Conservation (phyloP, 2,888 invertebrate genomes). For the Apodemia hepburni region DNA sequence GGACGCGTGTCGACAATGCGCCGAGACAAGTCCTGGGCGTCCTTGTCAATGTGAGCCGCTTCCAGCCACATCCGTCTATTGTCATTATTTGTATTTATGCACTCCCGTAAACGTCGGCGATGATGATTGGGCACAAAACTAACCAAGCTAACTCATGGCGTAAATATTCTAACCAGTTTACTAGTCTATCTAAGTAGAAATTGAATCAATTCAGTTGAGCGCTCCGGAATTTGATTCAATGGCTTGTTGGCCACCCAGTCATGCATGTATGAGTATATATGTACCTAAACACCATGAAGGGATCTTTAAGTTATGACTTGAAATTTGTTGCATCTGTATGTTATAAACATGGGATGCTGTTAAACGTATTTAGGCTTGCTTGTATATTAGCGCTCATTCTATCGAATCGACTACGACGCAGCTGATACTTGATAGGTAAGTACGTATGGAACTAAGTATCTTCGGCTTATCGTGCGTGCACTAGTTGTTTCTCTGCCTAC, state of each 20-base stretch:
- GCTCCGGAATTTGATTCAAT: conserved; percentile 2
- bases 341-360: no score
- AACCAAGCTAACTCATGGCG: conserved; percentile 11
- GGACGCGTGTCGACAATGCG: conserved; percentile 72
- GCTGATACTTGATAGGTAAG: no score
- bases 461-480: no score
- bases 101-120: conserved; percentile 61
- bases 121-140: conserved; percentile 50
- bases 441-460: no score
- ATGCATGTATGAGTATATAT: background rate
- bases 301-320: no score
- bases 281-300: no score
- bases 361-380: no score
- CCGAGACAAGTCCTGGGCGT: conserved; percentile 76
- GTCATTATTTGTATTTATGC: conserved; percentile 73
- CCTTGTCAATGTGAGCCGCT: conserved; percentile 80
- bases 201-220: background rate
- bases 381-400: no score
- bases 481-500: no score
- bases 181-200: background rate
- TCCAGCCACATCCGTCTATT: conserved; percentile 79
- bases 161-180: conserved; percentile 19
- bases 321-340: no score
- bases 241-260: background rate
- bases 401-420: no score